Base-by-base conservation (phyloP, 2,888 invertebrate genomes). In the Nomada flava region DNA sequence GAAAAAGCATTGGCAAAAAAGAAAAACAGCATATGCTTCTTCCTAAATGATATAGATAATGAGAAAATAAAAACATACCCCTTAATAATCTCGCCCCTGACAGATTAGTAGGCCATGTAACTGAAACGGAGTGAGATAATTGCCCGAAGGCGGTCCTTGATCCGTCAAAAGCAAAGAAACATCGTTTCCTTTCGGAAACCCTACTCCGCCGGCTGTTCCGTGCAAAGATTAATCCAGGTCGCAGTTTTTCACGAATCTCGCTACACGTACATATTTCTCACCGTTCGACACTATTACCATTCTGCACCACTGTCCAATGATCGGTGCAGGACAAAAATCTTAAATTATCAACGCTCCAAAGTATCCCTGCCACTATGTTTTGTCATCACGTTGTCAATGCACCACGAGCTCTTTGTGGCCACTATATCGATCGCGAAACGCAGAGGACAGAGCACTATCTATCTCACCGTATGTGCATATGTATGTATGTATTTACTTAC, bases 361-460 rank as follows among this genome's bases (percentile, higher is more conserved):
- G 52, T 69, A 64, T 55, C 36, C 13, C 67, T 18, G 29, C 47
- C 67, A 67, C 73, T 60, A 64, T 44, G 55, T 63, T 65, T 36
- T 57, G 70, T 47, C 71, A 63, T 72, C 77, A 42, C 67, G 26
- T 57, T 68, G 47, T 29, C 71, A 11, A 65, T 50, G 44, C 53
- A 57, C 44, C 11, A 29, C 29, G 42, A 44, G 26, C 67, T 79
- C 79, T 71, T 70, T 20, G 55, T 67, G 50, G 55, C 13, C 9
- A 5, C 13, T 3, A 72, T 63, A 77, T 57, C 77, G 77, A 68
- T 77, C 62, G 52, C 55, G 68, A 71, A 77, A 71, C 53, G 53
- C 36, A 57, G 15, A 18, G 29, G 7, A 59, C 13, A 63, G 20
- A 23, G 50, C 20, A 60, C 60, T 47, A 59, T 23, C 23, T 20